These are phyloP conservation scores for Zaprionus lineosus DNA, from an alignment of 2,888 invertebrate genomes.

Conservation along the genomic window DNA sequence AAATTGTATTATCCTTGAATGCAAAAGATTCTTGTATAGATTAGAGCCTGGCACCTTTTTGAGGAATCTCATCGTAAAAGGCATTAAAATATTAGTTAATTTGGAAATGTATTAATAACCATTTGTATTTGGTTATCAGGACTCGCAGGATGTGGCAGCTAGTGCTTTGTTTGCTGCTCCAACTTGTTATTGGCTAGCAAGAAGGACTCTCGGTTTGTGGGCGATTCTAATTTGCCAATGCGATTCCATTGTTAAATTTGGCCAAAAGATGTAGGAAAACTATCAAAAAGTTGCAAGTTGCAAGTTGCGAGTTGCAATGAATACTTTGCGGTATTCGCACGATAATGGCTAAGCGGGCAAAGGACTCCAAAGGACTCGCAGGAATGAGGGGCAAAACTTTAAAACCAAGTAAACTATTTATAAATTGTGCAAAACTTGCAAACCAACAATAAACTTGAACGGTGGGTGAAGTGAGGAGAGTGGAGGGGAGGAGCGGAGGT, in stretches of 20 bases:
- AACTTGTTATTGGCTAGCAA: too few species aligned
- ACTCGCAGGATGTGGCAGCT: too few species aligned
- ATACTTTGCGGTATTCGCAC: constrained; percentile 64
- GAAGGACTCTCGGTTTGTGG: constrained; percentile 21
- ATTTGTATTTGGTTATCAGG: too few species aligned
- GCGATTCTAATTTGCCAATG: constrained; percentile 74
- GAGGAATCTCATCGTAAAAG: too few species aligned
- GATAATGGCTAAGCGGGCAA: constrained; percentile 53
- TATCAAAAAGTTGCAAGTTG: constrained; percentile 46
- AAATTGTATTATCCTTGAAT: too few species aligned
- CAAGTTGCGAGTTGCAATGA: constrained; percentile 35
- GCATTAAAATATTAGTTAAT: too few species aligned
- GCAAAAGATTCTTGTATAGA: too few species aligned
- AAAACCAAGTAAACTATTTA: constrained; percentile 70
- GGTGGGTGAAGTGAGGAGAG: background rate
- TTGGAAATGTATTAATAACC: too few species aligned
- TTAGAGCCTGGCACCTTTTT: too few species aligned
- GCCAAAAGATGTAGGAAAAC: constrained; percentile 27
- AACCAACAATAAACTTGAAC: constrained; percentile 41
- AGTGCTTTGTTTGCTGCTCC: too few species aligned
- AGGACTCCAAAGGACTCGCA: background rate
- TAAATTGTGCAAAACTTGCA: constrained; percentile 72
- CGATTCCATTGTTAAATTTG: constrained; percentile 69
- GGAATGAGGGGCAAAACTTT: constrained; percentile 57
- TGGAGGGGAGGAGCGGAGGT: background rate